Evolutionary conservation across 1,140 invertebrate species (phyloP), one percentile per base, ranked within the genome.

Genomic region (Ceratoteleas bidentatus): DNA sequence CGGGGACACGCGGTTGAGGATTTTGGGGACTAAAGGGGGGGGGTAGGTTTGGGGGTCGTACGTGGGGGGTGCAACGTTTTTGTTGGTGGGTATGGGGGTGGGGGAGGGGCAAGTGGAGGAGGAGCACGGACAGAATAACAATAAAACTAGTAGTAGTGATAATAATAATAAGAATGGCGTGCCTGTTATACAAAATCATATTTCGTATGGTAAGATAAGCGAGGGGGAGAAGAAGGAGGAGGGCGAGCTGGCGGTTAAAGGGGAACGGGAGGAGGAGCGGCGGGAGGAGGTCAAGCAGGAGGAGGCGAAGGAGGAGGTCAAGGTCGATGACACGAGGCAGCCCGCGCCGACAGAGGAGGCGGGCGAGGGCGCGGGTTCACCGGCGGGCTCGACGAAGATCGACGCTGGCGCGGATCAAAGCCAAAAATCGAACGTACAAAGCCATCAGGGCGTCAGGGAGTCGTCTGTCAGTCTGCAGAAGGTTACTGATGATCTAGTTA

Each of bases 171-270:
- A 86, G 60, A 90, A 89, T 83, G 84, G 87, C 87, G 89, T 90
- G 88, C 87, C 89, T 88, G 86, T 90, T 86, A 85, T 89, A 81
- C 87, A 88, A 85, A 91, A 91, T 88, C 88, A 90, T 80, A 81
- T 90, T 84, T 85, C 85, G 82, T 89, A 86, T 84, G 74, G 64
- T 87, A 86, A 85, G 47, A 49, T 86, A 77, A 88, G 86, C 56
- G 75, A 87, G 38, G 88, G 87, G 58, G 65, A 64, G 33, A 85
- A 87, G 61, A 76, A 69, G 65, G 68, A 54, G 11, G 76, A 68
- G 49, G 33, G 36, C 56, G 60, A 85, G 76, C 10, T 65, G 72
- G 47, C 38, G 32, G 54, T 4, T 0, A 13, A 6, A 2, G 13
- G 69, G 50, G 32, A 56, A 47, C 65, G 57, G 32, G 77, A 74